Percentiles rank a stretch among this genome's conserved stretches.
phyloP scores from a whole-genome alignment of 1,140 invertebrate genomes.

The Monomorium pharaonis region DNA sequence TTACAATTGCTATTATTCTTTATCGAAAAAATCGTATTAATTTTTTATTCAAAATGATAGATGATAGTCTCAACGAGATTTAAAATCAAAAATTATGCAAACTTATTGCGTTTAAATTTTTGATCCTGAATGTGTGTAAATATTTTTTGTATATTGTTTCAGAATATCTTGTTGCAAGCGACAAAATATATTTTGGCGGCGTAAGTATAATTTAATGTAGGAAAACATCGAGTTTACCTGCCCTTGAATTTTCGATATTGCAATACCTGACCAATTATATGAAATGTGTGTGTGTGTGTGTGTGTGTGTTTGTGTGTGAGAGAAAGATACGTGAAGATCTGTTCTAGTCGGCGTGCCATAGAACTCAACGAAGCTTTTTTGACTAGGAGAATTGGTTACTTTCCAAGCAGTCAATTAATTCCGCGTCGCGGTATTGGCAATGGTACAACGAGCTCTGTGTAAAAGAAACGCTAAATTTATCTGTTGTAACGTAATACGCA shows the following conservation, averaged over 20 bases:
- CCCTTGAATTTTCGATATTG: not conserved
- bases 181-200: not conserved
- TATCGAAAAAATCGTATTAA: not conserved
- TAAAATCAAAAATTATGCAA: not conserved
- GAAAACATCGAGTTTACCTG: not conserved
- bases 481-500: conserved; percentile 84
- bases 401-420: conserved; percentile 83
- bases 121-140: not conserved
- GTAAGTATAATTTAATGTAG: not conserved
- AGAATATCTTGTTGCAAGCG: not conserved
- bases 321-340: not conserved
- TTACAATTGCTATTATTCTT: not conserved
- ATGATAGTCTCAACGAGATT: no score
- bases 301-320: no score
- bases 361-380: conserved; percentile 26
- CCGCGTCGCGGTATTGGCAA: conserved; percentile 82
- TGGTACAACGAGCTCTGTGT: conserved; percentile 78
- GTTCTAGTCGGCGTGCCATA: not conserved
- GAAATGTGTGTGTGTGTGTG: no score
- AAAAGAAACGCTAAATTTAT: conserved; percentile 85
- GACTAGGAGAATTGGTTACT: conserved; percentile 76
- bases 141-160: not conserved
- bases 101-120: not conserved
- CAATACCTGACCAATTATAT: not conserved
- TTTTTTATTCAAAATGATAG: not conserved